Percentiles rank a stretch among this genome's conserved stretches.
phyloP scores from a whole-genome alignment of 2,888 invertebrate species.

The Cryptus viduatorius region DNA sequence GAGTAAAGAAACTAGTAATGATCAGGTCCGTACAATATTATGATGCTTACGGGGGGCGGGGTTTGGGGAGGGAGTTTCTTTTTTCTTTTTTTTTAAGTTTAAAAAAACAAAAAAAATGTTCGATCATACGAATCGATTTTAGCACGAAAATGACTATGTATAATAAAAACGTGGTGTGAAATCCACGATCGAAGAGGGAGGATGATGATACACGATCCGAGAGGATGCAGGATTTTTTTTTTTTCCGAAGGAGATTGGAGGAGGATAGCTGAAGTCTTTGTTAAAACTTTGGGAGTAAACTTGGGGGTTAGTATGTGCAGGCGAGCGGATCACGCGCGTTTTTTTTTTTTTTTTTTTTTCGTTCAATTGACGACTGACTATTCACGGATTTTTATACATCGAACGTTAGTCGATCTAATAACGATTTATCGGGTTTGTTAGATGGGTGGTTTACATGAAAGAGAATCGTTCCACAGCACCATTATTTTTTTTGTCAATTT shows the following conservation, averaged over 20 bases:
- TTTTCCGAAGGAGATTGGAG: slow-evolving; percentile 71
- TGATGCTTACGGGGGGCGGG: slow-evolving; percentile 73
- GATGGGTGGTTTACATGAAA: not conserved
- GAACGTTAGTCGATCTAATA: not conserved
- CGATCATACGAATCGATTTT: slow-evolving; percentile 64
- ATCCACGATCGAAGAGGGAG: slow-evolving; percentile 73
- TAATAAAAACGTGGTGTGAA: slow-evolving; percentile 70
- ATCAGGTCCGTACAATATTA: slow-evolving; percentile 81
- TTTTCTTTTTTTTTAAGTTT: slow-evolving; percentile 43
- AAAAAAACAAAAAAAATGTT: slow-evolving; percentile 50
- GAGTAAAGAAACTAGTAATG: slow-evolving; percentile 83
- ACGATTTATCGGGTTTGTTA: not conserved
- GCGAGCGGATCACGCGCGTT: not conserved
- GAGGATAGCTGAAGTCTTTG: slow-evolving; percentile 73
- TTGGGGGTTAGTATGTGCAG: slow-evolving; percentile 60
- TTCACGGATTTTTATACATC: not conserved
- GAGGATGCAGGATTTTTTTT: slow-evolving; percentile 69
- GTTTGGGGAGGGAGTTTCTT: slow-evolving; percentile 57
- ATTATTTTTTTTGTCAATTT: not conserved
- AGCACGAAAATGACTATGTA: slow-evolving; percentile 72
- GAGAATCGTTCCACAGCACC: not conserved
- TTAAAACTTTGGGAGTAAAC: slow-evolving; percentile 55
- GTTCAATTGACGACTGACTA: not conserved
- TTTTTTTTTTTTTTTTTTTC: not conserved
- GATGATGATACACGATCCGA: slow-evolving; percentile 66